Base-by-base conservation (phyloP, 2,797 vertebrate species). In the Pipistrellus pipistrellus region DNA sequence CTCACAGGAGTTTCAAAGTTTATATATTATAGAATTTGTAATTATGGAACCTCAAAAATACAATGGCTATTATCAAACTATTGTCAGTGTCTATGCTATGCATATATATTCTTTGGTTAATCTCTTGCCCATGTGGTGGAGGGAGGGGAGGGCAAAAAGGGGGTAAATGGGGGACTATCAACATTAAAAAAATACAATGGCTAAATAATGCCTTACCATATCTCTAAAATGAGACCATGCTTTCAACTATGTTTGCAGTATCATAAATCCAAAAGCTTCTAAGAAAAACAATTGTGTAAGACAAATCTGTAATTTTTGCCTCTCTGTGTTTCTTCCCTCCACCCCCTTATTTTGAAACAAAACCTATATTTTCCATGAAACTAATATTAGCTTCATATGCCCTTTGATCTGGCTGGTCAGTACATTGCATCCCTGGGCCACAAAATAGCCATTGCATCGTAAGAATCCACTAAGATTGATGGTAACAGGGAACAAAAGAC, bases 31-130 rank as follows among this genome's bases (percentile, higher is more conserved):
- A 66, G 78, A 55, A 84, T 91, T 35, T 53, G 4, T 76, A 81
- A 88, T 59, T 38, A 30, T 83, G 71, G n/a, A 11, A 85, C n/a
- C 41, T 83, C 78, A 77, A 76, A 95, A 91, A 51, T 44, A 51
- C 4, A 82, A 9, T 35, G 48, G 20, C 48, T 69, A 48, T 64
- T 15, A 64, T 17, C 30, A 64, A n/a, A 64, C 62, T 64, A 55
- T 64, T 18, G 62, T 64, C 30, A n/a, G 62, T 64, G 30, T n/a
- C 62, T 62, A n/a, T n/a, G 62, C 62, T 64, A 64, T 32, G 62
- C 62, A 64, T 64, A n/a, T 64, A n/a, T 64, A 3, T n/a, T 4
- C 62, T 64, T n/a, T 64, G 62, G 62, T n/a, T 64, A 64, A n/a
- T 15, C 62, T n/a, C 62, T 64, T 64, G 14, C 62, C 30, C 30